Evolutionary conservation across 2,113 vertebrate genomes (phyloP).

Genomic region (Dasyornis broadbenti): DNA sequence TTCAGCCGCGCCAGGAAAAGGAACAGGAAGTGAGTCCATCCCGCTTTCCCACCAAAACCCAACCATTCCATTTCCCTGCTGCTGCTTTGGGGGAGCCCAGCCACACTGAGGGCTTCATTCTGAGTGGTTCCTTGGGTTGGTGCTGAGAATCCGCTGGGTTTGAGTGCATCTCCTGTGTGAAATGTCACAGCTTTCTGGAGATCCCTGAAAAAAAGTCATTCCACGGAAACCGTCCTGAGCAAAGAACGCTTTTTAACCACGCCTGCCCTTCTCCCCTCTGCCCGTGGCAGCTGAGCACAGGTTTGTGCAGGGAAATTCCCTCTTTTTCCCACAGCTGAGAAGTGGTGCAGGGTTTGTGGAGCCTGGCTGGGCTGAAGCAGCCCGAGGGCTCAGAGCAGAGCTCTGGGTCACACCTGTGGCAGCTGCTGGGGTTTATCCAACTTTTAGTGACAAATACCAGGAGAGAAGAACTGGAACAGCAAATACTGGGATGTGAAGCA

Average conservation of each 20-base stretch:
- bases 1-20: constrained; percentile 88
- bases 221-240: background rate
- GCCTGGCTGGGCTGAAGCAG: background rate
- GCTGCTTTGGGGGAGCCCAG: background rate
- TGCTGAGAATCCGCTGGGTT: too few relatives aligned
- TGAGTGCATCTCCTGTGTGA: background rate
- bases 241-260: background rate
- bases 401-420: background rate
- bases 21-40: constrained; percentile 88
- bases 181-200: background rate
- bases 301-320: background rate
- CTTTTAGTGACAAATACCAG: background rate
- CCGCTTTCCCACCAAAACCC: background rate
- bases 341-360: background rate
- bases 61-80: background rate
- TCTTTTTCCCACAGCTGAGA: background rate
- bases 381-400: background rate
- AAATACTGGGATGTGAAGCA: background rate
- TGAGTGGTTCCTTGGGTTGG: too few relatives aligned
- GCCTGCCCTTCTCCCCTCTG: background rate
- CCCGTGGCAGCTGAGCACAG: background rate
- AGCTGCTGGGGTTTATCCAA: background rate
- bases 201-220: background rate
- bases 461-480: background rate
- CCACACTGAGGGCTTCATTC: too few relatives aligned